These are phyloP conservation scores for Crypturellus undulatus DNA, from an alignment of 2,113 vertebrate species.

Conservation along the genomic window DNA sequence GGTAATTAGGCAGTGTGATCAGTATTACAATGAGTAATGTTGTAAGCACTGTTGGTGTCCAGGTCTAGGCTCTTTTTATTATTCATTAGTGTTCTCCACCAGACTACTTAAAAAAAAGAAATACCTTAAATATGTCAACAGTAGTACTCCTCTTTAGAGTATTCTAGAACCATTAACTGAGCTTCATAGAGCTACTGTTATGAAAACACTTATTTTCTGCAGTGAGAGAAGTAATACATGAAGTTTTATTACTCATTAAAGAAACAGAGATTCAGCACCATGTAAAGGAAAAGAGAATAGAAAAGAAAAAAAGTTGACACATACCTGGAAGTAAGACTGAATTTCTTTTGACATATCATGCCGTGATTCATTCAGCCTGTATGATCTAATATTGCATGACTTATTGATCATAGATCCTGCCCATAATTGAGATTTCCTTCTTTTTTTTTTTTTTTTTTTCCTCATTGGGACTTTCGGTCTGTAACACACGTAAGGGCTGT, in stretches of 20 bases:
- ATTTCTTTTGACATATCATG: neutral
- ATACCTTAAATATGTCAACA: neutral
- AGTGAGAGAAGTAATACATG: neutral
- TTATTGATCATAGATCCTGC: neutral
- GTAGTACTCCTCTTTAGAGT: neutral
- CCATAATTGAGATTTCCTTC: neutral
- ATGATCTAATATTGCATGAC: accelerated
- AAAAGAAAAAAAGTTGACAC: neutral
- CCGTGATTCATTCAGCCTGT: neutral
- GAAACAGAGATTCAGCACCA: neutral
- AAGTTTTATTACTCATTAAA: neutral
- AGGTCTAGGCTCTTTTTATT: neutral
- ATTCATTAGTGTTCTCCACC: neutral
- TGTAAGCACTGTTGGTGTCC: neutral
- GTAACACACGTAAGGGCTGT: neutral
- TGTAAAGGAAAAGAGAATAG: neutral
- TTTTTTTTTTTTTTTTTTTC: neutral
- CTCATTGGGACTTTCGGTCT: neutral
- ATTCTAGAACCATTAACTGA: neutral
- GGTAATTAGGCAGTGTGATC: neutral
- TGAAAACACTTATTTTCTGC: neutral
- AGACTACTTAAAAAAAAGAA: neutral
- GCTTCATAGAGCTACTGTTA: neutral
- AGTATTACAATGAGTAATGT: neutral
- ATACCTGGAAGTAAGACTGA: constrained; percentile 1